Evolutionary conservation across 2,888 invertebrate species (phyloP).

Genomic region (Autographa pulchrina): DNA sequence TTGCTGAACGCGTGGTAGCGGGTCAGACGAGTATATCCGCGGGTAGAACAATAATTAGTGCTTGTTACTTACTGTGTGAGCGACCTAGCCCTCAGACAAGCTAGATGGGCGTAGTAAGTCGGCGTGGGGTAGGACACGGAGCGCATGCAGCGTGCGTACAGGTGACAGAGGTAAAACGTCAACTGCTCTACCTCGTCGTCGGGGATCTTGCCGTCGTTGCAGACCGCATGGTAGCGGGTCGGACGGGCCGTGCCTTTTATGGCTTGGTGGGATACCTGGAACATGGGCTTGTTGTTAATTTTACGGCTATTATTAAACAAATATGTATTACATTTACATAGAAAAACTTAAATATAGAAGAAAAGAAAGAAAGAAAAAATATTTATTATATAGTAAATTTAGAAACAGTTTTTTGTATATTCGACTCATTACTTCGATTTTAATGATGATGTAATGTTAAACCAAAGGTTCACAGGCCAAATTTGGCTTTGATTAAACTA

Average conservation of each 20-base stretch:
- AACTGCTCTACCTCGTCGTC: conserved; percentile 94
- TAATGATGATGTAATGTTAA: no score
- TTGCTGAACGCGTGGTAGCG: no score
- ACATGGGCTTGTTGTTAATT: neutral
- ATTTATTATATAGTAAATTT: no score
- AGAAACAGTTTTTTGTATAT: no score
- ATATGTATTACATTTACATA: neutral
- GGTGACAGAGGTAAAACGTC: conserved; percentile 95
- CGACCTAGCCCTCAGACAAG: conserved; percentile 92
- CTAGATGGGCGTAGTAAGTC: conserved; percentile 96
- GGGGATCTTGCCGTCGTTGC: conserved; percentile 93
- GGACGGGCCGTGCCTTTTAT: conserved; percentile 95
- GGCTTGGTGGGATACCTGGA: conserved; percentile 90
- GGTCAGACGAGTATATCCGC: no score
- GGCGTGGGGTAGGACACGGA: conserved; percentile 96
- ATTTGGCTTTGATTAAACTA: no score
- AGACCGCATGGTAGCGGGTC: conserved; percentile 95
- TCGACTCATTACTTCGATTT: no score
- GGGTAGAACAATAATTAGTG: no score
- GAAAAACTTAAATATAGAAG: no score
- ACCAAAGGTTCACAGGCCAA: no score
- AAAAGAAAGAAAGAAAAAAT: no score
- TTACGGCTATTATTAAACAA: neutral
- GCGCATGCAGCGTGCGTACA: conserved; percentile 95
- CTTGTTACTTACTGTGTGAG: conserved; percentile 84